These are phyloP conservation scores for Hoplodrina ambigua DNA, from an alignment of 2,888 invertebrate genomes.

Conservation along the genomic window DNA sequence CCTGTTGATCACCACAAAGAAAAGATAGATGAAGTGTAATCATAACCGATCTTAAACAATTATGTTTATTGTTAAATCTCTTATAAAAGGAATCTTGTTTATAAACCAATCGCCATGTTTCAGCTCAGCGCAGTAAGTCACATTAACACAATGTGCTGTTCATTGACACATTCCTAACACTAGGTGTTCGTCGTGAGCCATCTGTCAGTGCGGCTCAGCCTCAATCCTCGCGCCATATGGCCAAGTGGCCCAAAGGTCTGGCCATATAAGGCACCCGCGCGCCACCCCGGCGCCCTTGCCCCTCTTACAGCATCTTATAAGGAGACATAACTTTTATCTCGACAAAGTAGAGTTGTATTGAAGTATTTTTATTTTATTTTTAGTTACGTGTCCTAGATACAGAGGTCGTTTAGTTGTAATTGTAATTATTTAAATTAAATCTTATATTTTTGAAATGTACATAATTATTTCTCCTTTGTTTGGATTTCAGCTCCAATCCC, in stretches of 20 bases:
- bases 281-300: constrained; percentile 67
- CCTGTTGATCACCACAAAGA: neutral
- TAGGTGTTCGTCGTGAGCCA: constrained; percentile 41
- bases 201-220: constrained; percentile 52
- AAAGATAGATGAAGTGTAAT: neutral
- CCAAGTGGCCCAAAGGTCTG: constrained; percentile 47
- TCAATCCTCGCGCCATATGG: constrained; percentile 59
- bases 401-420: constrained; percentile 48
- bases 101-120: constrained; percentile 19
- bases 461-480: neutral
- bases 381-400: constrained; percentile 54
- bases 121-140: constrained; percentile 21
- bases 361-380: constrained; percentile 43
- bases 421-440: constrained; percentile 1
- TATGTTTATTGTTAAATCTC: neutral
- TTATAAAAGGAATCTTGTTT: constrained; percentile 27
- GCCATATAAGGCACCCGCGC: constrained; percentile 53
- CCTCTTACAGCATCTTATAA: constrained; percentile 63
- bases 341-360: constrained; percentile 34
- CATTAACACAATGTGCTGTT: constrained; percentile 26
- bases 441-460: neutral
- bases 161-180: constrained; percentile 43
- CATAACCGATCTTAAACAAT: neutral
- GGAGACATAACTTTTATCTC: constrained; percentile 60
- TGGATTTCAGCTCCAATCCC: neutral